A percentile compares a stretch with the other conserved stretches of the same genome.
phyloP scores from a whole-genome alignment of 2,888 invertebrate species.

The Zygothrica quintamaculata region DNA sequence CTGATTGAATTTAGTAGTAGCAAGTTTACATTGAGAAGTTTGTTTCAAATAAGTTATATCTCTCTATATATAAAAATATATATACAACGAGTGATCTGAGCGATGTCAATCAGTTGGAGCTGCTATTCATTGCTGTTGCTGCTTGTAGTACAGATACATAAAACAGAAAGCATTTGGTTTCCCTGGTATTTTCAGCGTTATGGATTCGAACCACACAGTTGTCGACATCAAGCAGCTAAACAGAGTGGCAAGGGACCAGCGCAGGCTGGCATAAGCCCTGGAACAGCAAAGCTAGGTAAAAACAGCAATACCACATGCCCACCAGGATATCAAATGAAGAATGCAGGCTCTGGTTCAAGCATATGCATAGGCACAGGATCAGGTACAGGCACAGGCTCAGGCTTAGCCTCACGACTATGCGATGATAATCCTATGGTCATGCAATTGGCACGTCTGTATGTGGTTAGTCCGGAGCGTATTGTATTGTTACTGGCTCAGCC shows the following conservation, averaged over 20 bases:
- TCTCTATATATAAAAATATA: neutral
- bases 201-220: conserved; percentile 45
- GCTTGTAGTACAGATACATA: conserved; percentile 23
- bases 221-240: conserved; percentile 17
- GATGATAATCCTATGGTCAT: conserved; percentile 85
- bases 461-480: conserved; percentile 86
- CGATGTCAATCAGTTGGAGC: conserved; percentile 28
- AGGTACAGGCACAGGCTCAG: too few relatives aligned
- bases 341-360: neutral
- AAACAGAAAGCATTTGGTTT: conserved; percentile 60
- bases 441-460: conserved; percentile 85
- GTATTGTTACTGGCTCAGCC: conserved; percentile 84
- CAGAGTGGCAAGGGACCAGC: too few relatives aligned
- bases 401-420: conserved; percentile 61
- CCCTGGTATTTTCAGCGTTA: conserved; percentile 70
- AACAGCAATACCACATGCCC: too few relatives aligned
- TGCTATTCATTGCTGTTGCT: conserved; percentile 24
- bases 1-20: too few relatives aligned
- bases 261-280: too few relatives aligned
- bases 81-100: neutral
- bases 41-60: too few relatives aligned
- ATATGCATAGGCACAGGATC: too few relatives aligned
- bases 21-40: conserved; percentile 30
- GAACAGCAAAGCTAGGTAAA: too few relatives aligned
- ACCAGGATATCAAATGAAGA: conserved; percentile 42